A percentile compares a stretch with the other conserved stretches of the same genome.
Evolutionary conservation across 2,797 vertebrate genomes (phyloP).

Genomic region (Cynopterus sphinx): DNA sequence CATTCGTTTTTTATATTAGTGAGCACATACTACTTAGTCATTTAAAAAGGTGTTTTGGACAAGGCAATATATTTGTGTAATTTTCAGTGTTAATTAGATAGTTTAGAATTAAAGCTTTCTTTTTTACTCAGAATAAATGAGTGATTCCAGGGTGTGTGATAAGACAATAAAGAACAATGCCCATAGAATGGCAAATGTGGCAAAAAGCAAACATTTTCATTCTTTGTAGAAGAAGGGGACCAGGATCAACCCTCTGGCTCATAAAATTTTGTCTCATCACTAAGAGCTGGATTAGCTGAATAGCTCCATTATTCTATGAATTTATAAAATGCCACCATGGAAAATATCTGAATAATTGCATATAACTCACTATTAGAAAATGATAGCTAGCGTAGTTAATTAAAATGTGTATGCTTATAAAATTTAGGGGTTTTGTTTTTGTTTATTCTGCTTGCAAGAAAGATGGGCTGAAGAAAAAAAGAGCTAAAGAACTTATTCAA

Average conservation of each 20-base stretch:
- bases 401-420: not conserved
- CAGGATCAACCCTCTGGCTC: not conserved
- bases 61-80: not conserved
- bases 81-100: constrained; percentile 27
- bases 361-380: not conserved
- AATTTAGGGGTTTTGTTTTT: not conserved
- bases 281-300: constrained; percentile 23
- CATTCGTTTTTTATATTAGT: constrained; percentile 2
- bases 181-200: not conserved
- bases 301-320: not conserved
- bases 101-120: not conserved
- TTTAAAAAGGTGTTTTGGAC: constrained; percentile 40
- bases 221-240: not conserved
- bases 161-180: not conserved
- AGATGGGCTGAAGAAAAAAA: not conserved
- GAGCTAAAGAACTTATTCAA: not conserved
- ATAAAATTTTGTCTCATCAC: not conserved
- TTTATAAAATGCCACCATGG: not conserved
- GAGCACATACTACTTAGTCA: not conserved
- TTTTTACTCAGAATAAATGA: constrained; percentile 32
- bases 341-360: not conserved
- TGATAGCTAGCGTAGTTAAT: not conserved
- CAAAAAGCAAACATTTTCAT: not conserved
- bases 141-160: not conserved
- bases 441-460: not conserved